Evolutionary conservation across 2,888 invertebrate species (phyloP).

Genomic region (Liposcelis brunnea): DNA sequence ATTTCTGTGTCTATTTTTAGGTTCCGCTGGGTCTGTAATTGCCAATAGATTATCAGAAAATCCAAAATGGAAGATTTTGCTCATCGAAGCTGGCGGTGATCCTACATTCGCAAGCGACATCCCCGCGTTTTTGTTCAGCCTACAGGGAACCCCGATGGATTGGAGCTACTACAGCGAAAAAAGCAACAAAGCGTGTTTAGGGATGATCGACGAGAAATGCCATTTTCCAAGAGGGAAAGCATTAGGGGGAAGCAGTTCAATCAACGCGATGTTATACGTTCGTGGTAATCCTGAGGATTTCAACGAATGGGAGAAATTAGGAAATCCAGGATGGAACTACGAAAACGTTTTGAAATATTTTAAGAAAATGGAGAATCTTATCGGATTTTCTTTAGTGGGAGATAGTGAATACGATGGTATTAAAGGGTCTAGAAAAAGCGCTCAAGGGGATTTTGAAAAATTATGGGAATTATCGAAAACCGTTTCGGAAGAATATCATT

Average conservation of each 20-base stretch:
- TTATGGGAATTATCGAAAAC: slow-evolving; percentile 17
- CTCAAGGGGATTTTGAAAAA: slow-evolving; percentile 4
- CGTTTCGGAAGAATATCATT: slow-evolving; percentile 25
- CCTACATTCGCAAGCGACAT: slow-evolving; percentile 28
- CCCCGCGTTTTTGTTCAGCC: slow-evolving; percentile 22
- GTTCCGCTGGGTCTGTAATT: slow-evolving; percentile 30
- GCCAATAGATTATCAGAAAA: slow-evolving; percentile 31
- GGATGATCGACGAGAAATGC: slow-evolving; percentile 24
- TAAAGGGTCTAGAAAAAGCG: slow-evolving; percentile 16
- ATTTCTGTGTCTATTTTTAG: too few species aligned
- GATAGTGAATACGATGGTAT: neutral
- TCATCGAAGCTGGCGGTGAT: slow-evolving; percentile 30
- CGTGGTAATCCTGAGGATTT: slow-evolving; percentile 44
- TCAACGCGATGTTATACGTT: slow-evolving; percentile 46
- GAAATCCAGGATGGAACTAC: slow-evolving; percentile 43
- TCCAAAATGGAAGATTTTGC: slow-evolving; percentile 24
- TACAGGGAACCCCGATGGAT: slow-evolving; percentile 24
- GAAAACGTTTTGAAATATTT: slow-evolving; percentile 29
- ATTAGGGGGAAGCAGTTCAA: slow-evolving; percentile 44
- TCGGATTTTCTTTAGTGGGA: neutral
- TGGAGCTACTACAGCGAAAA: slow-evolving; percentile 33
- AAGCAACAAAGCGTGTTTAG: slow-evolving; percentile 24
- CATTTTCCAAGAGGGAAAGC: slow-evolving; percentile 40
- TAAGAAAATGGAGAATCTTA: slow-evolving; percentile 21
- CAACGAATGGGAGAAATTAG: slow-evolving; percentile 40